Conservation (phyloP, 37 sponge, comb jelly and placozoan species). For the Chondrilla cf. caribensis region DNA sequence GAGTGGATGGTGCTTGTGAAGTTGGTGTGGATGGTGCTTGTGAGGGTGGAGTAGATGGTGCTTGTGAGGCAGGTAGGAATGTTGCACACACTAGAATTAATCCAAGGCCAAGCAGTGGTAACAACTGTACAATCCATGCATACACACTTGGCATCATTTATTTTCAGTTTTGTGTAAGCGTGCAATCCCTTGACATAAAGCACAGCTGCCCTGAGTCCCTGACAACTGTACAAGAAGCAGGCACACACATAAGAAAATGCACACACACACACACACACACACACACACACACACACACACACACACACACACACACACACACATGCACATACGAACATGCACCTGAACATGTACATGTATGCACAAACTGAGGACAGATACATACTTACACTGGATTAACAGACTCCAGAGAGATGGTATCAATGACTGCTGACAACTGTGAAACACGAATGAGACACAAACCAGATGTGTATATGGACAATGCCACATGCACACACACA, state of each 20-base stretch:
- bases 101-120: too few relatives aligned
- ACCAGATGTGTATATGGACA: too few relatives aligned
- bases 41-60: too few relatives aligned
- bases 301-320: too few relatives aligned
- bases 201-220: constrained; percentile 48
- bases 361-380: too few relatives aligned
- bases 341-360: too few relatives aligned
- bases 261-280: background rate
- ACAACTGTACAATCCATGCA: too few relatives aligned
- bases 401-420: constrained; percentile 21
- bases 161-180: constrained; percentile 36
- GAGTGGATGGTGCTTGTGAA: too few relatives aligned
- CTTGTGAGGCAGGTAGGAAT: too few relatives aligned
- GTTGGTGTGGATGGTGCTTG: too few relatives aligned
- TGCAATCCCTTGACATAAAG: constrained; percentile 55
- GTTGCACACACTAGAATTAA: too few relatives aligned
- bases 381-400: constrained; percentile 1
- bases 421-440: constrained; percentile 21
- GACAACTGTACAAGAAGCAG: constrained; percentile 24
- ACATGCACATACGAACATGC: too few relatives aligned
- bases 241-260: background rate
- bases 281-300: constrained; percentile 2
- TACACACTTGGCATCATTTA: constrained; percentile 74
- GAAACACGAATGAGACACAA: background rate
- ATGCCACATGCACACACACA: constrained; percentile 10